A percentile compares a stretch with the other conserved stretches of the same genome.
These are phyloP conservation scores for Dolomedes plantarius DNA, from an alignment of 2,888 invertebrate species.

Conservation along the genomic window DNA sequence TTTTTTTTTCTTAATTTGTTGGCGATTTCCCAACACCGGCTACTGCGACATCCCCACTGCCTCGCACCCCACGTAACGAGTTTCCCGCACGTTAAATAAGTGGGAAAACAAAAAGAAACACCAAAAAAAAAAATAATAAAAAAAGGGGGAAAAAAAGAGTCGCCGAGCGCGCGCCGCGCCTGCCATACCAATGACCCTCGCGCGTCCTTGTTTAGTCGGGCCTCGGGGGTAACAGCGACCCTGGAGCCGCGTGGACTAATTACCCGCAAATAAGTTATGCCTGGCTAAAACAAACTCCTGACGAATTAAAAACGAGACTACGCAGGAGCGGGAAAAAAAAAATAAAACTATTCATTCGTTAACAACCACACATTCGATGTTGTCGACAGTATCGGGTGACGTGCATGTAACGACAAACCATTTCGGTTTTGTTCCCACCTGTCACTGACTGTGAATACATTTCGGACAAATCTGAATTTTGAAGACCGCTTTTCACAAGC, in stretches of 20 bases:
- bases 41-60: background rate
- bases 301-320: constrained; percentile 52
- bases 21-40: background rate
- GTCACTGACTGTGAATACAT: too few species aligned
- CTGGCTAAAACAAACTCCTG: constrained; percentile 47
- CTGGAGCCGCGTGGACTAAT: constrained; percentile 65
- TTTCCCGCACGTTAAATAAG: constrained; percentile 21
- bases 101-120: constrained; percentile 6
- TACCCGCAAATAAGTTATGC: constrained; percentile 58
- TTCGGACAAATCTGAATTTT: too few species aligned
- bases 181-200: constrained; percentile 62
- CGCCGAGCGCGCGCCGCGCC: constrained; percentile 11
- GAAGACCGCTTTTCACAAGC: too few species aligned
- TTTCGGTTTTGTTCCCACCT: background rate
- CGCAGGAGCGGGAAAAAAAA: constrained; percentile 22
- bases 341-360: constrained; percentile 5
- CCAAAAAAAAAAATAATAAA: too few species aligned
- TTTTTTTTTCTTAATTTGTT: too few species aligned
- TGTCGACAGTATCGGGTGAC: background rate
- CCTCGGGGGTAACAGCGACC: constrained; percentile 52
- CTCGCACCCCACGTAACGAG: constrained; percentile 22
- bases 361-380: background rate
- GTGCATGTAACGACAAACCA: background rate
- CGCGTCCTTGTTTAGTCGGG: constrained; percentile 60
- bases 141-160: background rate